Evolutionary conservation across 2,113 vertebrate species (phyloP).

Genomic region (Archocentrus centrarchus): DNA sequence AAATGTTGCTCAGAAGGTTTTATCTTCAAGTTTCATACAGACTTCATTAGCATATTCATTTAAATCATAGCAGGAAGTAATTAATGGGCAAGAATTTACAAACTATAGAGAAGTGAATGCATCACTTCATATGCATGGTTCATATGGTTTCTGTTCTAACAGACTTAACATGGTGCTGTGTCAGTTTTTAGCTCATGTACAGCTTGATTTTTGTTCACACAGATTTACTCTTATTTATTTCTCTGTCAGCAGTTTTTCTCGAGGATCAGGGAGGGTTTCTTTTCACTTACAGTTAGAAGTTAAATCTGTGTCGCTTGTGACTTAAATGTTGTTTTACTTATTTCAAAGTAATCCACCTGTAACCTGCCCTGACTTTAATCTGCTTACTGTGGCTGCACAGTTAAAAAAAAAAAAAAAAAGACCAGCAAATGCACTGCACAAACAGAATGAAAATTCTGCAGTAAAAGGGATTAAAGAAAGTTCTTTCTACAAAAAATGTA

Average conservation of each 20-base stretch:
- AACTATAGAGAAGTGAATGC: not conserved
- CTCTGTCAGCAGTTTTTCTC: not conserved
- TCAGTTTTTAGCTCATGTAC: not conserved
- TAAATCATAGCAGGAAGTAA: not conserved
- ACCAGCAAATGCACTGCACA: no score
- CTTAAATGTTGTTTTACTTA: not conserved
- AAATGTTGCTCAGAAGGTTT: not conserved
- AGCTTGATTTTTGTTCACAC: not conserved
- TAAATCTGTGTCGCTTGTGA: not conserved
- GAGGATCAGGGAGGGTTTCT: not conserved
- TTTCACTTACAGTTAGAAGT: not conserved
- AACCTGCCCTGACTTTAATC: slow-evolving; percentile 30
- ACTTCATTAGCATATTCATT: slow-evolving; percentile 4
- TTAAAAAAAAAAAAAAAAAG: not conserved
- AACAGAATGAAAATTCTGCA: not conserved
- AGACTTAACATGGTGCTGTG: not conserved
- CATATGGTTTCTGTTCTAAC: not conserved
- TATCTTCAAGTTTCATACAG: not conserved
- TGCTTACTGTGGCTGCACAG: not conserved
- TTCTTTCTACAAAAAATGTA: not conserved
- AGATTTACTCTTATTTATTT: not conserved
- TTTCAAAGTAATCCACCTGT: slow-evolving; percentile 48
- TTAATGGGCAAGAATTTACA: not conserved
- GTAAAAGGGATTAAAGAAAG: not conserved
- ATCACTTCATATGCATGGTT: not conserved